Evolutionary conservation across 1,140 invertebrate genomes (phyloP), one percentile per base, ranked within the genome.

Genomic region (Melanaphis sacchari): DNA sequence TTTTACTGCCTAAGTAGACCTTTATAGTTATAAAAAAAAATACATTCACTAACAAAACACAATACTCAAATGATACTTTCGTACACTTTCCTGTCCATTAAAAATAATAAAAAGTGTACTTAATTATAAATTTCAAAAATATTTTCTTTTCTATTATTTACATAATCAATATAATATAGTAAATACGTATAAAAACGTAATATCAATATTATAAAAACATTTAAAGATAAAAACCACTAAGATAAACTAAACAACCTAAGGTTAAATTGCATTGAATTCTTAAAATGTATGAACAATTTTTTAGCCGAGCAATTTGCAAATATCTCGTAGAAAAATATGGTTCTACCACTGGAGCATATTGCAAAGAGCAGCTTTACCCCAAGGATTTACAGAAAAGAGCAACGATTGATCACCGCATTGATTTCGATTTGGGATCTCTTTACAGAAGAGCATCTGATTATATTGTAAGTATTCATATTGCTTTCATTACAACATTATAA

Each of bases 401-500:
- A 4, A 0, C 97, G 0, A 96, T 98, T 15, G 97, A 98, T 95
- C 96, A 97, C 94, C 95, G 97, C 93, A 95, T 98, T 59, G 97
- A 97, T 94, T 98, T 98, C 94, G 97, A 98, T 94, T 95, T 97
- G 94, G 97, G 97, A 87, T 96, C 96, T 6, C 95, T 98, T 11
- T 97, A 97, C 95, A 95, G 96, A 93, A 95, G 96, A 94, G 96
- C 97, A 93, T 95, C 94, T 31, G 96, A 97, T 54, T 96, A 96
- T 94, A 96, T 96, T 93, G 96, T 97, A 95, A 96, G 96, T 96
- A 91, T 76, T n/a, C 59, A 9, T 41, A n/a, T 76, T 26, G 24
- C 38, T 26, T 1, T 38, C 5, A 5, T 89, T 26, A 38, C 21
- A 89, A 22, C 1, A n/a, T 24, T 38, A 24, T 26, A n/a, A 46